phyloP scores from a whole-genome alignment of 2,797 vertebrate genomes.

The Aplochiton taeniatus region DNA sequence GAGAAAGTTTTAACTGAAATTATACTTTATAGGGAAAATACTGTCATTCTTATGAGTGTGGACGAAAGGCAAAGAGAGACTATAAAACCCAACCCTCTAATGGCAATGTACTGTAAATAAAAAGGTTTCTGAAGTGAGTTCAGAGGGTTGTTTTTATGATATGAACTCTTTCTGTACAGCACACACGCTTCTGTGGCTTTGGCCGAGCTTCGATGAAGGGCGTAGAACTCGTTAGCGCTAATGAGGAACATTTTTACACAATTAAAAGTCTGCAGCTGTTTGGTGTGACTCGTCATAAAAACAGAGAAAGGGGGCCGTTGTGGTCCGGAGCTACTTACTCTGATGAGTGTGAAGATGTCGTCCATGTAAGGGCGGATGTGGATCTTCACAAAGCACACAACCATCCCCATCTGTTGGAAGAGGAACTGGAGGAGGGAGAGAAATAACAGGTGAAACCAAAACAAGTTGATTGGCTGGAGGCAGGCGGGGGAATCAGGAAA shows the following conservation, averaged over 20 bases:
- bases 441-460: constrained; percentile 16
- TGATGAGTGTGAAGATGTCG: constrained; percentile 96
- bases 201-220: constrained; percentile 32
- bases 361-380: constrained; percentile 99
- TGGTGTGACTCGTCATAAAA: constrained; percentile 33
- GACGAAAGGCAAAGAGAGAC: not conserved
- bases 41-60: constrained; percentile 12
- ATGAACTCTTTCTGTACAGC: constrained; percentile 5
- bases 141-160: constrained; percentile 21
- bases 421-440: constrained; percentile 80
- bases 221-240: constrained; percentile 42
- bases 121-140: constrained; percentile 12
- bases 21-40: not conserved
- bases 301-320: constrained; percentile 7
- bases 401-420: constrained; percentile 98
- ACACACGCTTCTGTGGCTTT: constrained; percentile 24
- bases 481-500: not conserved
- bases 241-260: too few species aligned
- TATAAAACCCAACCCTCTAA: constrained; percentile 6
- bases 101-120: constrained; percentile 18
- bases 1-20: not conserved
- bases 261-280: constrained; percentile 62
- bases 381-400: constrained; percentile 97
- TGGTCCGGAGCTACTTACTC: constrained; percentile 79
- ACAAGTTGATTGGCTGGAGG: constrained; percentile 11